Base-by-base conservation (phyloP, 1,140 invertebrate species). In the Temnothorax longispinosus region DNA sequence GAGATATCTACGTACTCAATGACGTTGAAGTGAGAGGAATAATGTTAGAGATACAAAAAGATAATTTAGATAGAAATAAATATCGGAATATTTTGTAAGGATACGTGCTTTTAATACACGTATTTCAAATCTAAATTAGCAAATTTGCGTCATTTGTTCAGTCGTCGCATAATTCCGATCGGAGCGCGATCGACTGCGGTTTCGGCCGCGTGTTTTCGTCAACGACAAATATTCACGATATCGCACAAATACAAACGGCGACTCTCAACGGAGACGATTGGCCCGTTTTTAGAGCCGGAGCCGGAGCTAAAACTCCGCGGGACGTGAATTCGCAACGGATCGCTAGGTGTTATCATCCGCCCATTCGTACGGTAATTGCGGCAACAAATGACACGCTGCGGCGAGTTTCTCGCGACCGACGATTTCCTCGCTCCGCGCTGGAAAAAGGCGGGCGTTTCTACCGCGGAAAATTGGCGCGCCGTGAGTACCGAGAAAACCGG, bases 361-460 rank as follows among this genome's bases (percentile, higher is more conserved):
- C 18, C 21, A 18, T 41, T 60, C 50, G 18, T 15, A 6, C 44
- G 41, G 15, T 84, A 75, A 87, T 87, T 82, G 72, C 44, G 4
- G 35, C 72, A 2, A 71, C 76, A 87, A 87, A 85, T 77, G 52
- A 60, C 58, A 58, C 64, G 41, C 52, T 21, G 50, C 50, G 54
- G 18, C 27, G 54, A 75, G 65, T 84, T 84, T 74, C 41, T 74
- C 52, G 50, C 64, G 52, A 7, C 41, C 47, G 54, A 38, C 44
- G 47, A 52, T 67, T 58, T 58, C 11, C 50, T 85, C 27, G 18
- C 10, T 27, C 13, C 58, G 21, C 47, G 47, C 54, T 80, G 47
- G 15, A 74, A 75, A 56, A 81, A n/a, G 13, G 69, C 38, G 15
- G n/a, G 13, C 21, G 27, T 54, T 54, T 71, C 47, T 71, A 47